These are phyloP conservation scores for Alca torda DNA, from an alignment of 2,797 vertebrate species.

Conservation along the genomic window DNA sequence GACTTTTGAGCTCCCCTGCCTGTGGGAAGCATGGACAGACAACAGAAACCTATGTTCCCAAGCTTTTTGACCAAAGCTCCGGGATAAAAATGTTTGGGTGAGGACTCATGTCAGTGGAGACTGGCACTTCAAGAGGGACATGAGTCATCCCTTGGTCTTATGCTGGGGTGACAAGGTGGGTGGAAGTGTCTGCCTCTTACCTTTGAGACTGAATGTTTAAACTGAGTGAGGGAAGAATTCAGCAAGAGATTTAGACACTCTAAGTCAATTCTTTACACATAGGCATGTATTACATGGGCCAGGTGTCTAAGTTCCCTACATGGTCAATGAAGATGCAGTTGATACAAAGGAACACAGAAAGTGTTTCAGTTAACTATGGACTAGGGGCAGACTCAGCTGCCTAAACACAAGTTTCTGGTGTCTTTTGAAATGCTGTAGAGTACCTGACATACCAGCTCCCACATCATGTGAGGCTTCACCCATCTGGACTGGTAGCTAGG, in stretches of 20 bases:
- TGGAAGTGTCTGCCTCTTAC: not conserved
- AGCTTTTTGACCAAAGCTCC: not conserved
- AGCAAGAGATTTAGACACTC: not conserved
- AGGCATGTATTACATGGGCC: fast-evolving
- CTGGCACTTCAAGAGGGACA: not conserved
- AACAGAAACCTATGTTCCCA: not conserved
- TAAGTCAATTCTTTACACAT: not conserved
- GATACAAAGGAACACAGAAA: not conserved
- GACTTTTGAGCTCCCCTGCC: not conserved
- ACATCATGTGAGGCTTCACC: not conserved
- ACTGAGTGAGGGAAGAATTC: not conserved
- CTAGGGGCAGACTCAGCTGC: not conserved
- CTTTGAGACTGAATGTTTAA: not conserved
- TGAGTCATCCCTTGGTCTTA: not conserved
- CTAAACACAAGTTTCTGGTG: not conserved
- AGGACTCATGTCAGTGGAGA: not conserved
- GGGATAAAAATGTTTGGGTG: not conserved
- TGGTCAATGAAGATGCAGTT: not conserved
- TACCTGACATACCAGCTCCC: not conserved
- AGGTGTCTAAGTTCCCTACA: not conserved
- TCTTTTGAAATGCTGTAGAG: not conserved
- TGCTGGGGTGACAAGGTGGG: not conserved
- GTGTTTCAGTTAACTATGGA: not conserved
- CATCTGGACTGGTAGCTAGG: not conserved
- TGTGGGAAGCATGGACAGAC: not conserved